Base-by-base conservation (phyloP, 2,888 invertebrate species). In the Parnassius orleans region DNA sequence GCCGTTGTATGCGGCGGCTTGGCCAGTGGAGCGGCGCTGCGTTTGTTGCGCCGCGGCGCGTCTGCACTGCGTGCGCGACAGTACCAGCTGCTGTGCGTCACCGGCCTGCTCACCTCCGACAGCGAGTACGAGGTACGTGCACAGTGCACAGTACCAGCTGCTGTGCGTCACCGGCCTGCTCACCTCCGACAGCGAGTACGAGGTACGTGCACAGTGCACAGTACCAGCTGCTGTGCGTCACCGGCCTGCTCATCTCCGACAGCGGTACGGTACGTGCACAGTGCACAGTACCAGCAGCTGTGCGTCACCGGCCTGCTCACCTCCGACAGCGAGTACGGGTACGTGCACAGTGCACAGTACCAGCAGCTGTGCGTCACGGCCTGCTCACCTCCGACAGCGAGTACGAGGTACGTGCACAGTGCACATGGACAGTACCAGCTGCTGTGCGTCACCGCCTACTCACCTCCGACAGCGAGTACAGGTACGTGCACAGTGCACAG, bases 71-170 rank as follows among this genome's bases (percentile, higher is more conserved):
- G 96, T 69, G 96, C 97, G 56, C 92, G 94, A 48, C 97, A 97
- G 87, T 98, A 97, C 90, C 97, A 98, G 88, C 94, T 97, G 74
- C 95, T 97, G 24, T 95, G 95, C 52, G 95, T 97, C 66, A 92
- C 93, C 66, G 97, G 97, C 1, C 93, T 94, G 62, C 93, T 96
- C 79, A 93, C 94, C 67, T 92, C 92, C 10, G 96, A 96, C 68
- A 87, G 92, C 48, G 96, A 97, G 79, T 96, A 95, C 78, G 95
- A 96, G 93, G 95, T 95, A 80, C 0, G 50, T 48, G 48, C 48
- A 11, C 48, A 14, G 14, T 48, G 47, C 43, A 43, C 97, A 97
- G 87, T 98, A 97, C 90, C 97, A 98, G 88, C 94, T 97, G 74
- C 95, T 97, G 24, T 95, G 95, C 51, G 95, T 97, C 66, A 92